Percentiles rank a stretch among this genome's conserved stretches.
Evolutionary conservation across 2,113 vertebrate species (phyloP).

Genomic region (Scomber colias): DNA sequence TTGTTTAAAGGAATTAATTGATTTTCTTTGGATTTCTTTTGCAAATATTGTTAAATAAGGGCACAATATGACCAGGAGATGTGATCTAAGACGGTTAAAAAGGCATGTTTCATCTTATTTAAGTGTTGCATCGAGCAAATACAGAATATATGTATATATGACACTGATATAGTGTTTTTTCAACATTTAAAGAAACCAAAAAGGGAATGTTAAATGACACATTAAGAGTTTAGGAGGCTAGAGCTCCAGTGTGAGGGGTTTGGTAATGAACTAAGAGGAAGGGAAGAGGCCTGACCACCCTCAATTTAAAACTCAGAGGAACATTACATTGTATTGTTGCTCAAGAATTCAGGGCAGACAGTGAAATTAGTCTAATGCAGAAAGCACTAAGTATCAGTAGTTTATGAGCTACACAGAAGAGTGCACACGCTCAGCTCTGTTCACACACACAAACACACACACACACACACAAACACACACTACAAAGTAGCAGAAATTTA

Average conservation of each 20-base stretch:
- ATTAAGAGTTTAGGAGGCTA: neutral
- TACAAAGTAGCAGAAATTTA: slow-evolving; percentile 83
- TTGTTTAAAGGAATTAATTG: too few relatives aligned
- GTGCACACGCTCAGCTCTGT: slow-evolving; percentile 48
- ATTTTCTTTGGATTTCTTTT: too few relatives aligned
- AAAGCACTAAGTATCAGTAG: slow-evolving; percentile 79
- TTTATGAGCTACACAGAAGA: slow-evolving; percentile 77
- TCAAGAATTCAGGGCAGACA: slow-evolving; percentile 65
- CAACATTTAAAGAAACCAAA: neutral
- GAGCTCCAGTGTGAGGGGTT: slow-evolving; percentile 3
- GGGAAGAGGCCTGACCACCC: slow-evolving; percentile 14
- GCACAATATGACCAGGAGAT: too few relatives aligned
- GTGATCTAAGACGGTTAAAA: too few relatives aligned
- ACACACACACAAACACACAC: slow-evolving; percentile 45
- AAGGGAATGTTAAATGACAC: neutral
- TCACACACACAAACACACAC: slow-evolving; percentile 22
- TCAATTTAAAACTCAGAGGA: slow-evolving; percentile 51
- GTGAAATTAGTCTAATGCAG: slow-evolving; percentile 81
- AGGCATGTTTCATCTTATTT: too few relatives aligned
- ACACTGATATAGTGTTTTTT: neutral
- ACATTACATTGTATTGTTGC: slow-evolving; percentile 60
- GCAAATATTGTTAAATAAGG: too few relatives aligned
- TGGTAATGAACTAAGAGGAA: slow-evolving; percentile 40
- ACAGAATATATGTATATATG: neutral
- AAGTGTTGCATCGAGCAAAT: slow-evolving; percentile 5